Evolutionary conservation across 92 coral and sea anemone genomes (phyloP), one percentile per base, ranked within the genome.

Genomic region (Pocillopora meandrina): DNA sequence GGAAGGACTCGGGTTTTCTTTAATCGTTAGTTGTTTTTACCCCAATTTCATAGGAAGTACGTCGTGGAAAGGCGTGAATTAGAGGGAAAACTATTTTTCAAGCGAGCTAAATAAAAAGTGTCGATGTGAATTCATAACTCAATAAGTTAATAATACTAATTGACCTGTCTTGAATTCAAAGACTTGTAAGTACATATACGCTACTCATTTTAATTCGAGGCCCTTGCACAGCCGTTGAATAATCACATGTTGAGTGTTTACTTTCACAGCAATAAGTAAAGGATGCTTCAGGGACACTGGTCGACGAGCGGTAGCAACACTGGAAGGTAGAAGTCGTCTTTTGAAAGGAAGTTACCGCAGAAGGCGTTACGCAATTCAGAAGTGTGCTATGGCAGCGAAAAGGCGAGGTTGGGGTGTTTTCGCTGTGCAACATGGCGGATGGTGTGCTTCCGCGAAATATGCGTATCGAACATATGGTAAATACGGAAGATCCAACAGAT

Each of bases 351-450:
- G 47, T 34, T 83, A 83, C 31, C 71, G 80, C 7, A 74, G 80
- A 10, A 49, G 86, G 52, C 35, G 35, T 7, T 75, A 79, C 56
- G 89, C 89, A 26, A 86, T 86, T 8, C 52, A 73, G 59, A 86
- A 79, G 72, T 86, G 89, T 47, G 89, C 89, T 36, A 14, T 67
- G 42, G 77, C 76, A 3, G 89, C 89, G 23, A 49, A 49, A 9
- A 79, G 64, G 20, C 77, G 76, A 31, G 85, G 89, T n/a, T 79
- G 61, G 67, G 14, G 74, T 56, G 90, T 79, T 75, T 90, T 90
- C 61, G 93, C 85, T 2, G 17, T 90, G 12, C 93, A 90, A 69
- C 74, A 90, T 78, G 79, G 79, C 23, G 93, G 93, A 12, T 73
- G 84, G 82, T 90, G 93, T 14, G 86, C 87, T 19, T 49, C 93